Percentiles rank a stretch among this genome's conserved stretches.
phyloP scores from a whole-genome alignment of 1,140 invertebrate genomes.

The Heterodera schachtii region DNA sequence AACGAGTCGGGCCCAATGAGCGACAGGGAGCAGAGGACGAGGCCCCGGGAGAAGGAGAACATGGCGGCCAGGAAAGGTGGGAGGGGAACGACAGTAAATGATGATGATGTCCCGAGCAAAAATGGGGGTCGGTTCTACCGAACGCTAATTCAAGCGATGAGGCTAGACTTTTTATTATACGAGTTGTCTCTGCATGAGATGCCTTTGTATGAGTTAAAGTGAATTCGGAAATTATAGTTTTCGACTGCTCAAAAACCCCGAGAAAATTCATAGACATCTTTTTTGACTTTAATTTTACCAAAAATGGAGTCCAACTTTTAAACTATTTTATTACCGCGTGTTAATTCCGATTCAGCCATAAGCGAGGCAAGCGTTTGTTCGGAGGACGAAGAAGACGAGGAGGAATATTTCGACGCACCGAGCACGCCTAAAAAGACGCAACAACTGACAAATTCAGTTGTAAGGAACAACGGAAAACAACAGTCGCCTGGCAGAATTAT shows the following conservation, averaged over 20 bases:
- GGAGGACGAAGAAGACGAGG: constrained; percentile 25
- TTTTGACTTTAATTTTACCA: no score
- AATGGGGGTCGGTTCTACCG: no score
- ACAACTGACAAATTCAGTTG: background rate
- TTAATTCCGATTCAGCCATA: constrained; percentile 7
- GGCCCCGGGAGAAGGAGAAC: constrained; percentile 27
- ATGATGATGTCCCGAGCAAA: no score
- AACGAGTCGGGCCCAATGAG: constrained; percentile 25
- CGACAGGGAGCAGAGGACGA: constrained; percentile 20
- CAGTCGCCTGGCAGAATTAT: constrained; percentile 11
- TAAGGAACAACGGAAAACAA: background rate
- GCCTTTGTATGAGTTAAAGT: no score
- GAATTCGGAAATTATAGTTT: no score
- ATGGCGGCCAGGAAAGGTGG: constrained; percentile 19
- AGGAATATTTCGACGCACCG: constrained; percentile 31
- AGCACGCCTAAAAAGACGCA: constrained; percentile 23
- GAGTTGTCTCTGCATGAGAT: no score
- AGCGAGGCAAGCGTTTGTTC: constrained; percentile 30
- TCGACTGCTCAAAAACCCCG: no score
- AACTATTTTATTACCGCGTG: background rate
- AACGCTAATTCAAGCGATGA: no score
- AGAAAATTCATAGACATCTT: no score
- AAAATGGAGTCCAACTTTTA: no score
- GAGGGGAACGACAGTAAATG: no score
- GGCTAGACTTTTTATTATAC: no score